phyloP scores from a whole-genome alignment of 2,797 vertebrate species.

The Liasis olivaceus region DNA sequence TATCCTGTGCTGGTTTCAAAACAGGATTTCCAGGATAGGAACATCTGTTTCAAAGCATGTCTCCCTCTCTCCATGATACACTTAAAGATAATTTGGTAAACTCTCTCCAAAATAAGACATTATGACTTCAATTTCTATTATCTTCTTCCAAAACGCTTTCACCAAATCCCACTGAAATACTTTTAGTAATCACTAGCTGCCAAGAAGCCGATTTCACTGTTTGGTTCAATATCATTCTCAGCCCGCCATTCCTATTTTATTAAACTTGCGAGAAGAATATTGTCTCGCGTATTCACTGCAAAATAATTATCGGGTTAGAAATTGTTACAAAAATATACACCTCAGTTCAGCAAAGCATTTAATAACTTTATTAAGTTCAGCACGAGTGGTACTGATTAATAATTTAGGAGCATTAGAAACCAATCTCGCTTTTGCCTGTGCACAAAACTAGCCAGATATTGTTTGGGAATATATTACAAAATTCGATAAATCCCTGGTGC shows the following conservation, averaged over 20 bases:
- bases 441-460: conserved; percentile 30
- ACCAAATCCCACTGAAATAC: background rate
- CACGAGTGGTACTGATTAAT: background rate
- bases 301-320: conserved; percentile 8
- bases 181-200: background rate
- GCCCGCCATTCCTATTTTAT: background rate
- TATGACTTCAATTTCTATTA: background rate
- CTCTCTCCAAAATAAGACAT: background rate
- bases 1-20: background rate
- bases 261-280: background rate
- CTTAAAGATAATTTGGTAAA: background rate
- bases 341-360: conserved; percentile 9
- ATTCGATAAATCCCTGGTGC: conserved; percentile 20
- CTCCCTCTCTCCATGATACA: background rate
- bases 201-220: background rate
- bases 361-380: background rate
- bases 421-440: background rate
- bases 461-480: accelerated
- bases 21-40: background rate
- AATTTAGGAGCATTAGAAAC: background rate
- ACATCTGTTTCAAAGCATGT: background rate
- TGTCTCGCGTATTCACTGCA: background rate
- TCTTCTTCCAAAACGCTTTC: background rate
- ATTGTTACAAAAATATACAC: background rate
- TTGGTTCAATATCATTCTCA: background rate